phyloP scores from a whole-genome alignment of 2,888 invertebrate species.

The Trachelus stipa region DNA sequence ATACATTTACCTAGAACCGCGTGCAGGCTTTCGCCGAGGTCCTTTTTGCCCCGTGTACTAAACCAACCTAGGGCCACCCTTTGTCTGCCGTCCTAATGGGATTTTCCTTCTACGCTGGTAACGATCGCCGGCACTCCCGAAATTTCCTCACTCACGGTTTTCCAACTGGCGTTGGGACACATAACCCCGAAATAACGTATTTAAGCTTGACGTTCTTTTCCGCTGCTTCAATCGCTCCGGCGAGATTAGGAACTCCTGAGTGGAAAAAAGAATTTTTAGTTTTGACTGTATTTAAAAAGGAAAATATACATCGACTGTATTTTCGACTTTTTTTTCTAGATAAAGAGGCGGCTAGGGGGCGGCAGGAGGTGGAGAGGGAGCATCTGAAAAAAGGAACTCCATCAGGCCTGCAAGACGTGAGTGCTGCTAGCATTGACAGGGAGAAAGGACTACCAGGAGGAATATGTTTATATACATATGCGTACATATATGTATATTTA shows the following conservation, averaged over 20 bases:
- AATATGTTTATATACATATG: constrained; percentile 11
- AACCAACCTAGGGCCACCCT: neutral
- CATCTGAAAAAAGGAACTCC: constrained; percentile 32
- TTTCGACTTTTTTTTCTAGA: constrained; percentile 45
- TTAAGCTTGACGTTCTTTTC: too few relatives aligned
- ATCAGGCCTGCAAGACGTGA: constrained; percentile 13
- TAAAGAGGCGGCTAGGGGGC: constrained; percentile 51
- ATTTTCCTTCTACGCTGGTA: constrained; percentile 1
- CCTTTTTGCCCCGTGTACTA: too few relatives aligned
- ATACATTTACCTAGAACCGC: neutral
- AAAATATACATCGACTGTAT: constrained; percentile 36
- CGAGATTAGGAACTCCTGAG: too few relatives aligned
- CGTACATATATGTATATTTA: constrained; percentile 17
- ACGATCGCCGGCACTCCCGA: too few relatives aligned
- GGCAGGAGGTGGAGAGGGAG: constrained; percentile 44
- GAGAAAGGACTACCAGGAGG: constrained; percentile 6
- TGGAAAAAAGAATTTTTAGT: too few relatives aligned
- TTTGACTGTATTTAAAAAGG: neutral
- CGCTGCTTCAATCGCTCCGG: too few relatives aligned
- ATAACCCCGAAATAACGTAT: too few relatives aligned
- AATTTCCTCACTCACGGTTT: too few relatives aligned
- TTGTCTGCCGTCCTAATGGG: constrained; percentile 2
- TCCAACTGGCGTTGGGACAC: too few relatives aligned
- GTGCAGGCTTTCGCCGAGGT: too few relatives aligned
- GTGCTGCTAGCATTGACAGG: constrained; percentile 19